Conservation (phyloP, 1,140 invertebrate genomes). For the Lanistes nyassanus region DNA sequence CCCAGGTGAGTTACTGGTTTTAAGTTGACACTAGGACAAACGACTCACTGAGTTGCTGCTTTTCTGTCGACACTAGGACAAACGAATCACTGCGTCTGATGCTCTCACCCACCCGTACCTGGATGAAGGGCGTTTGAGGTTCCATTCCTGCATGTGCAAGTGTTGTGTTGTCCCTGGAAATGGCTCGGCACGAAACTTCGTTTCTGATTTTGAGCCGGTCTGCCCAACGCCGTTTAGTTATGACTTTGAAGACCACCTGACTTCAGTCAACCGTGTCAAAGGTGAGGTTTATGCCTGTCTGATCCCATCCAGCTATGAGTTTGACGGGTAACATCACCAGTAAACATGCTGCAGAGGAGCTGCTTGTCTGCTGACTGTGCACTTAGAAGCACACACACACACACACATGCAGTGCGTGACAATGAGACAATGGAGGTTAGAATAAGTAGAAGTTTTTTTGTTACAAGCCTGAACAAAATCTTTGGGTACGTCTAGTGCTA, state of each 20-base stretch:
- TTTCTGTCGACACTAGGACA: constrained; percentile 74
- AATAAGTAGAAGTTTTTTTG: too few relatives aligned
- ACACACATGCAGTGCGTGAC: too few relatives aligned
- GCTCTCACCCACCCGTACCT: constrained; percentile 96
- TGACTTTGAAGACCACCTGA: constrained; percentile 92
- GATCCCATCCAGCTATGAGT: too few relatives aligned
- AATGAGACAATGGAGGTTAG: too few relatives aligned
- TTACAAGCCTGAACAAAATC: too few relatives aligned
- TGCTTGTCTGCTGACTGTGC: too few relatives aligned
- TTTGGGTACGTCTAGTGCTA: too few relatives aligned
- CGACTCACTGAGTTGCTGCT: too few relatives aligned
- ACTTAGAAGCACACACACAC: background rate
- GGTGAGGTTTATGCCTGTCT: constrained; percentile 70
- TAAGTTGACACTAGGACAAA: too few relatives aligned
- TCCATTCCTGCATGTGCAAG: constrained; percentile 99
- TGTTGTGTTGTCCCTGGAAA: constrained; percentile 79
- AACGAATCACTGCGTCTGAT: constrained; percentile 92
- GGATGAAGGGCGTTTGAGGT: constrained; percentile 95
- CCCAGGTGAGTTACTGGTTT: too few relatives aligned
- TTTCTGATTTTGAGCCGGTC: constrained; percentile 91
- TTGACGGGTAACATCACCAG: too few relatives aligned
- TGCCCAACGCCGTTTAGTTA: constrained; percentile 91
- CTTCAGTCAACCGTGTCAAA: constrained; percentile 93
- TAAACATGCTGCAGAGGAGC: too few relatives aligned
- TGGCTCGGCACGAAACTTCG: constrained; percentile 80